Evolutionary conservation across 1,140 invertebrate species (phyloP).

Genomic region (Drosophila asahinai): DNA sequence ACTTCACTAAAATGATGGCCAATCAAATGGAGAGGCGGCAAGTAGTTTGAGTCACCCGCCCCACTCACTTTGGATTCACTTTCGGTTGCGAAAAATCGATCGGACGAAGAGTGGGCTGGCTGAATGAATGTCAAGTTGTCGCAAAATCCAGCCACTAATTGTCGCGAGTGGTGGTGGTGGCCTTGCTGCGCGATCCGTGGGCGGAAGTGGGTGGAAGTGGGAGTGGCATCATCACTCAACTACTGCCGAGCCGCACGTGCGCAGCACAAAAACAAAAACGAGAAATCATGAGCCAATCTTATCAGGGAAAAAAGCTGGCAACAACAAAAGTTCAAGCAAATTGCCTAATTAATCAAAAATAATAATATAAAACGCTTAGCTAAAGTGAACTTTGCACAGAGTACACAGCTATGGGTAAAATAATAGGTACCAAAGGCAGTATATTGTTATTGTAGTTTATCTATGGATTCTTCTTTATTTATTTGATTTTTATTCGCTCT

Average conservation of each 20-base stretch:
- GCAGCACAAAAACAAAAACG: constrained; percentile 2
- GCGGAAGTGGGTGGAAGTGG: constrained; percentile 29
- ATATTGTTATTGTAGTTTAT: too few species aligned
- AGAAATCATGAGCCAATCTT: constrained; percentile 40
- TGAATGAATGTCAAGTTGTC: constrained; percentile 32
- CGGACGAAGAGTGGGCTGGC: constrained; percentile 13
- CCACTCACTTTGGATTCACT: constrained; percentile 23
- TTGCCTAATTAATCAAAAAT: constrained; percentile 64
- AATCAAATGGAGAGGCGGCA: constrained; percentile 6
- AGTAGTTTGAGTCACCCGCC: constrained; percentile 9
- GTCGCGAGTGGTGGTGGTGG: constrained; percentile 8
- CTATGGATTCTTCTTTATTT: too few species aligned
- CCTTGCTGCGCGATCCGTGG: constrained; percentile 30
- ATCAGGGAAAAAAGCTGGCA: constrained; percentile 37
- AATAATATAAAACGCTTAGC: constrained; percentile 48
- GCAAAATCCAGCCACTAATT: constrained; percentile 18
- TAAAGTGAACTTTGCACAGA: constrained; percentile 28
- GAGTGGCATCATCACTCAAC: constrained; percentile 16
- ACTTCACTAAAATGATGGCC: constrained; percentile 11
- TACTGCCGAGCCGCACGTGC: constrained; percentile 20
- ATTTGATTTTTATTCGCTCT: too few species aligned
- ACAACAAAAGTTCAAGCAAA: constrained; percentile 38
- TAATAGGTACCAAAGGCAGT: not conserved
- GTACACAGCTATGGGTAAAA: not conserved
- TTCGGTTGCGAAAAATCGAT: constrained; percentile 19